Conservation (phyloP, 1,140 invertebrate species). For the Euglossa dilemma region DNA sequence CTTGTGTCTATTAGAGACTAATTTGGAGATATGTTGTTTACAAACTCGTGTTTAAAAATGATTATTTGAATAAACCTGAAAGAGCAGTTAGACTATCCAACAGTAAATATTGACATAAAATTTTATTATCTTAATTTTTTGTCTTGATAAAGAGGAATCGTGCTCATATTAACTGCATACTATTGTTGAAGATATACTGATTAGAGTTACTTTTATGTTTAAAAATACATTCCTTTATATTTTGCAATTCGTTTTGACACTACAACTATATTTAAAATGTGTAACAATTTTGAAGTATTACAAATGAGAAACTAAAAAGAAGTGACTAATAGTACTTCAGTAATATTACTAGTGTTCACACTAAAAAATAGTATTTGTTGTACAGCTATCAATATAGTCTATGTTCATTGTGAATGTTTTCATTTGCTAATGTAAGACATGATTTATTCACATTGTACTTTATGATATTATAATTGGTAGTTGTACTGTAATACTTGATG, state of each 20-base stretch:
- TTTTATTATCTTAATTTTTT: slow-evolving; percentile 38
- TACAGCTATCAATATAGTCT: slow-evolving; percentile 24
- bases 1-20: slow-evolving; percentile 9
- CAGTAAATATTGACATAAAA: slow-evolving; percentile 21
- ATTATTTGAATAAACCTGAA: slow-evolving; percentile 25
- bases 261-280: slow-evolving; percentile 58
- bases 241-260: slow-evolving; percentile 61
- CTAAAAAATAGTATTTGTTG: neutral
- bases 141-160: slow-evolving; percentile 55
- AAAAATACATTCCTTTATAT: slow-evolving; percentile 67
- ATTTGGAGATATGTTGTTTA: slow-evolving; percentile 12
- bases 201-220: slow-evolving; percentile 58
- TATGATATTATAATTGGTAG: slow-evolving; percentile 11
- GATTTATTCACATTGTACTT: slow-evolving; percentile 4
- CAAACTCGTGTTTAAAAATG: neutral
- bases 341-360: slow-evolving; percentile 27
- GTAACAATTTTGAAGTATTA: slow-evolving; percentile 67
- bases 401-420: slow-evolving; percentile 33
- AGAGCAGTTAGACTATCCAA: slow-evolving; percentile 19
- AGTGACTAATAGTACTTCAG: slow-evolving; percentile 22
- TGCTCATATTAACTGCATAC: slow-evolving; percentile 54
- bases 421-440: slow-evolving; percentile 18
- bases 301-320: slow-evolving; percentile 35
- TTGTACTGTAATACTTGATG: slow-evolving; percentile 8
- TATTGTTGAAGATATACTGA: slow-evolving; percentile 46